phyloP scores from a whole-genome alignment of 2,888 invertebrate species.

The Hypomecis punctinalis region DNA sequence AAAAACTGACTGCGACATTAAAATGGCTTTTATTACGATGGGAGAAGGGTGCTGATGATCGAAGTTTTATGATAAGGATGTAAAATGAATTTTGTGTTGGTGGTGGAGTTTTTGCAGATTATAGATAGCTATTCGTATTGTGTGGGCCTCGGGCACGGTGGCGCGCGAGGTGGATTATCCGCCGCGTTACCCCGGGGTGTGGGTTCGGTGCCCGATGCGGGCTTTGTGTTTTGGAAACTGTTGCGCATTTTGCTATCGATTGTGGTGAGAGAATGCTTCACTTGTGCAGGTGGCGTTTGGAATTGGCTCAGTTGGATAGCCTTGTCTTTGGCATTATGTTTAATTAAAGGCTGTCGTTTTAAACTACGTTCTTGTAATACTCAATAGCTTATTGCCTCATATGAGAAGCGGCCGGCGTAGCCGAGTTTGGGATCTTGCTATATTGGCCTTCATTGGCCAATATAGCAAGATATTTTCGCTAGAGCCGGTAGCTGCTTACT shows the following conservation, averaged over 20 bases:
- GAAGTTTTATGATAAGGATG: not conserved
- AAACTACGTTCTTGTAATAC: no score
- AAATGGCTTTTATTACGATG: conserved; percentile 11
- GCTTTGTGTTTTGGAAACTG: conserved; percentile 64
- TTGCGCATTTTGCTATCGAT: conserved; percentile 70
- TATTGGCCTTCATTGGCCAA: no score
- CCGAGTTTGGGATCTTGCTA: no score
- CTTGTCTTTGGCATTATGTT: not conserved
- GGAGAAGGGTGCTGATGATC: conserved; percentile 34
- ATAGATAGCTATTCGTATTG: conserved; percentile 63
- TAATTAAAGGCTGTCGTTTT: no score
- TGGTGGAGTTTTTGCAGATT: conserved; percentile 77
- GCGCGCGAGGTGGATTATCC: conserved; percentile 80
- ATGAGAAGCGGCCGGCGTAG: no score
- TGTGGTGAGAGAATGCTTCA: conserved; percentile 21
- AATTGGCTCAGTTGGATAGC: not conserved
- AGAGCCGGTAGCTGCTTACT: no score
- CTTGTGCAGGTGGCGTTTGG: conserved; percentile 15
- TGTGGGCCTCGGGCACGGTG: conserved; percentile 55
- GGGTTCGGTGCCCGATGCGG: conserved; percentile 67
- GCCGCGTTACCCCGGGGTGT: conserved; percentile 73
- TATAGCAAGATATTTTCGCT: no score
- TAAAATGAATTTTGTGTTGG: conserved; percentile 33
- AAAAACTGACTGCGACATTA: not conserved
- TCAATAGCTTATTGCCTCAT: no score